A percentile compares a stretch with the other conserved stretches of the same genome.
phyloP scores from a whole-genome alignment of 2,888 invertebrate genomes.

The Thymelicus sylvestris region DNA sequence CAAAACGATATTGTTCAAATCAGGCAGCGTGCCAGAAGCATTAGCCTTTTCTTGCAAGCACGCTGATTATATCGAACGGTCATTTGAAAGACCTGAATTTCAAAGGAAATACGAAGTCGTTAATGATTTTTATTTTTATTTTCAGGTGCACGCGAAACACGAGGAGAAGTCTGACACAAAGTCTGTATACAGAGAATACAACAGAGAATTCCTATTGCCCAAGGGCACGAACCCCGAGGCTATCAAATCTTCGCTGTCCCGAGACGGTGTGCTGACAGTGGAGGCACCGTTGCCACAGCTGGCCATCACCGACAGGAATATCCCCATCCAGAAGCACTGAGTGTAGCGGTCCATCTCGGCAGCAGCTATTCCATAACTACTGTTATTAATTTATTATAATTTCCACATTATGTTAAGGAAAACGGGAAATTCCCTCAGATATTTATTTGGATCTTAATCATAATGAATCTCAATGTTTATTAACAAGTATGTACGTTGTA shows the following conservation, averaged over 20 bases:
- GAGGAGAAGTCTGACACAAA: slow-evolving; percentile 99
- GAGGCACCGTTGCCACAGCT: slow-evolving; percentile 97
- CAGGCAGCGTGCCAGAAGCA: slow-evolving; percentile 28
- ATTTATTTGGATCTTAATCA: slow-evolving; percentile 74
- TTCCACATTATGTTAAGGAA: slow-evolving; percentile 76
- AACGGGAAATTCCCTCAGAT: slow-evolving; percentile 69
- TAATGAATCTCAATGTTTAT: slow-evolving; percentile 79
- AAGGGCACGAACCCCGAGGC: slow-evolving; percentile 98
- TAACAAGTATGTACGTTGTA: slow-evolving; percentile 47
- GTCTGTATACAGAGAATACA: slow-evolving; percentile 99
- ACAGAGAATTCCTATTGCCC: slow-evolving; percentile 97
- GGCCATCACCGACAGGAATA: slow-evolving; percentile 91
- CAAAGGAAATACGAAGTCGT: slow-evolving; percentile 8
- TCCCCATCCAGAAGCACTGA: slow-evolving; percentile 90
- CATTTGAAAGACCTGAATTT: background rate
- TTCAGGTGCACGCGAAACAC: slow-evolving; percentile 98
- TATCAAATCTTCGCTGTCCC: slow-evolving; percentile 97
- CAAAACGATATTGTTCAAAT: slow-evolving; percentile 20
- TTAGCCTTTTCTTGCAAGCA: slow-evolving; percentile 14
- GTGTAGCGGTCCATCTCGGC: slow-evolving; percentile 53
- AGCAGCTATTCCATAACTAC: slow-evolving; percentile 80
- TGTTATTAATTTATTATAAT: slow-evolving; percentile 83
- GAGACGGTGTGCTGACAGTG: slow-evolving; percentile 98
- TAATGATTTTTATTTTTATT: slow-evolving; percentile 46
- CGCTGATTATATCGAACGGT: background rate